Evolutionary conservation across 1,140 invertebrate genomes (phyloP).

Genomic region (Sitodiplosis mosellana): DNA sequence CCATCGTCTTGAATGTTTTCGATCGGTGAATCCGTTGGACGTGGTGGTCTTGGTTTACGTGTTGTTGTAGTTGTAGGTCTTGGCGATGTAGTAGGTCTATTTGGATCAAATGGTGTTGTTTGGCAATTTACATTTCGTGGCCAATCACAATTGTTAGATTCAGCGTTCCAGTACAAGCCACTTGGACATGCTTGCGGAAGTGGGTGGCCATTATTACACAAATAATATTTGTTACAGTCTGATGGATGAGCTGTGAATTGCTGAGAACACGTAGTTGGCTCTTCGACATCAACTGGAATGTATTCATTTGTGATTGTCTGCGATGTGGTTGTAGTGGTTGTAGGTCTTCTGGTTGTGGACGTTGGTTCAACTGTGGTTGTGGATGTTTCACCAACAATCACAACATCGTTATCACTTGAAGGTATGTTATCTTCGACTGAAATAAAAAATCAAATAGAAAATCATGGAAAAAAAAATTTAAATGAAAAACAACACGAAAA

Average conservation of each 20-base stretch:
- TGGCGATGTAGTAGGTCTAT: constrained; percentile 8
- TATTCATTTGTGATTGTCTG: not conserved
- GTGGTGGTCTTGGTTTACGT: constrained; percentile 1
- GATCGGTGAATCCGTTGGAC: constrained; percentile 2
- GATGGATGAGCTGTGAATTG: constrained; percentile 30
- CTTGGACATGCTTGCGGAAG: constrained; percentile 35
- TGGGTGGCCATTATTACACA: constrained; percentile 44
- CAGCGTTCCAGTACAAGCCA: constrained; percentile 54
- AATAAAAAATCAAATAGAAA: not conserved
- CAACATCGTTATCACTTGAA: not conserved
- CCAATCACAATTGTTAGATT: constrained; percentile 58
- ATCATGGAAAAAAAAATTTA: not conserved
- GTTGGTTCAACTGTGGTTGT: not conserved
- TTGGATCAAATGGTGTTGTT: constrained; percentile 1
- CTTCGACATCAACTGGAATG: not conserved
- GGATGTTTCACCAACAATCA: not conserved
- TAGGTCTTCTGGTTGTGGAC: not conserved
- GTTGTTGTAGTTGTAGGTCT: constrained; percentile 10
- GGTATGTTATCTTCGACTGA: not conserved
- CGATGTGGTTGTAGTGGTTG: not conserved
- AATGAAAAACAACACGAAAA: too few species aligned
- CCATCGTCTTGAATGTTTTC: constrained; percentile 7
- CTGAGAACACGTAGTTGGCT: not conserved
- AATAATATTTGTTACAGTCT: constrained; percentile 62
- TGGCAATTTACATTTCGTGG: constrained; percentile 46